Evolutionary conservation across 2,797 vertebrate genomes (phyloP).

Genomic region (Cheirogaleus major): DNA sequence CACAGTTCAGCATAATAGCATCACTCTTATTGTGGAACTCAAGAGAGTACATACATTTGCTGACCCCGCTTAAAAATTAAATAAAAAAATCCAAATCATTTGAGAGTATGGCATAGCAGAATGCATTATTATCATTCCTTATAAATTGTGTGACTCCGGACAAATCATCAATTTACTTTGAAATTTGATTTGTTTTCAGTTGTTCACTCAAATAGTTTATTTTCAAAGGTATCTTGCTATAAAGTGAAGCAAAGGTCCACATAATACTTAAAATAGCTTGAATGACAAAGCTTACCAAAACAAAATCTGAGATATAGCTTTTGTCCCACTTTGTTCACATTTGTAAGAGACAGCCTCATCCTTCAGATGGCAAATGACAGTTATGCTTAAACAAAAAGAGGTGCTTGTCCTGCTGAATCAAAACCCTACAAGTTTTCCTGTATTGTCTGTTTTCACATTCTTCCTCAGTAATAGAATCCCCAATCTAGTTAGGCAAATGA

Average conservation of each 20-base stretch:
- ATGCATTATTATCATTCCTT: neutral
- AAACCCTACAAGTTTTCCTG: neutral
- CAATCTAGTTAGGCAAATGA: neutral
- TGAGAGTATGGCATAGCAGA: neutral
- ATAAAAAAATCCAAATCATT: neutral
- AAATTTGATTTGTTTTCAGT: slow-evolving; percentile 16
- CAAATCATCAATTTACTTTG: neutral
- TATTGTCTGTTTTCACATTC: neutral
- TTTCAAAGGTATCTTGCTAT: neutral
- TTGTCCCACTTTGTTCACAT: neutral
- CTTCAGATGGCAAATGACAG: neutral
- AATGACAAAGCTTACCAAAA: neutral
- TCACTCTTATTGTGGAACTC: neutral
- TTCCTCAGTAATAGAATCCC: neutral
- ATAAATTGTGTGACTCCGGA: neutral
- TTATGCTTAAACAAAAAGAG: neutral
- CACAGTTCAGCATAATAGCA: neutral
- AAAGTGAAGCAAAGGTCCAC: neutral
- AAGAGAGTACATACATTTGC: neutral
- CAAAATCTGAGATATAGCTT: neutral
- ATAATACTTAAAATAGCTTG: neutral
- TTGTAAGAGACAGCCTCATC: neutral
- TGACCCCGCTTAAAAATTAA: neutral
- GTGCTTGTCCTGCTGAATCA: neutral
- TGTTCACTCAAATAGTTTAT: neutral